Percentiles rank a stretch among this genome's conserved stretches.
phyloP scores from a whole-genome alignment of 1,140 invertebrate genomes.

The Ptiloglossa arizonensis region DNA sequence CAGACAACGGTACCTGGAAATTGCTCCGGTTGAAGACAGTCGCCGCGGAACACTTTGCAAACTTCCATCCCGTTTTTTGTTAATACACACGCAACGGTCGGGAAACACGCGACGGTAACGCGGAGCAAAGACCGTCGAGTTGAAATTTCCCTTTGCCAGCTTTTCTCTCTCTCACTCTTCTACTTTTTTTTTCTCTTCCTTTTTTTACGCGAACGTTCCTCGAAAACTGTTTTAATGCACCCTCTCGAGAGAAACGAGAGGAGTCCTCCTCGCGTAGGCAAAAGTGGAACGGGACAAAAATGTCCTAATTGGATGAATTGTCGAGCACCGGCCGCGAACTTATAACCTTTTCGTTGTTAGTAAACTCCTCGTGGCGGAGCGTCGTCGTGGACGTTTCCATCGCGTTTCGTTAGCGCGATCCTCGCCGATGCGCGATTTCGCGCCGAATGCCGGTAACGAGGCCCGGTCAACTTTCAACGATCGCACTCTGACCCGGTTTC shows the following conservation, averaged over 20 bases:
- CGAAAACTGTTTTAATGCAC: constrained; percentile 40
- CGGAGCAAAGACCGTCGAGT: constrained; percentile 5
- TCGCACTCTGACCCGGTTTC: constrained; percentile 2
- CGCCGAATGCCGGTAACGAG: too few relatives aligned
- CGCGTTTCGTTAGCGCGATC: background rate
- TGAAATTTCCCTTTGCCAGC: constrained; percentile 26
- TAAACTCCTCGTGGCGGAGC: constrained; percentile 23
- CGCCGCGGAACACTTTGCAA: constrained; percentile 5
- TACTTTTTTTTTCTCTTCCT: too few relatives aligned
- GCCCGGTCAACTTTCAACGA: too few relatives aligned
- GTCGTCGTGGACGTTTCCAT: constrained; percentile 13
- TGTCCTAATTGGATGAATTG: constrained; percentile 63
- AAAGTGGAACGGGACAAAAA: constrained; percentile 38
- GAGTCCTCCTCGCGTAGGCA: background rate
- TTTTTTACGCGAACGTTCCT: background rate
- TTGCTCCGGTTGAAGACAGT: constrained; percentile 6
- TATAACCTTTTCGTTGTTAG: constrained; percentile 55
- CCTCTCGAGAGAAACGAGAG: background rate
- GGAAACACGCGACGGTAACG: constrained; percentile 25
- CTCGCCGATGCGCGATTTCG: too few relatives aligned
- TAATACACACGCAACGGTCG: constrained; percentile 8
- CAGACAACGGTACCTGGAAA: constrained; percentile 19
- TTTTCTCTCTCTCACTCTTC: background rate
- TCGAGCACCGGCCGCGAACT: constrained; percentile 51
- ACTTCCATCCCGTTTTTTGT: background rate